Evolutionary conservation across 2,888 invertebrate species (phyloP).

Genomic region (Elysia crispata): DNA sequence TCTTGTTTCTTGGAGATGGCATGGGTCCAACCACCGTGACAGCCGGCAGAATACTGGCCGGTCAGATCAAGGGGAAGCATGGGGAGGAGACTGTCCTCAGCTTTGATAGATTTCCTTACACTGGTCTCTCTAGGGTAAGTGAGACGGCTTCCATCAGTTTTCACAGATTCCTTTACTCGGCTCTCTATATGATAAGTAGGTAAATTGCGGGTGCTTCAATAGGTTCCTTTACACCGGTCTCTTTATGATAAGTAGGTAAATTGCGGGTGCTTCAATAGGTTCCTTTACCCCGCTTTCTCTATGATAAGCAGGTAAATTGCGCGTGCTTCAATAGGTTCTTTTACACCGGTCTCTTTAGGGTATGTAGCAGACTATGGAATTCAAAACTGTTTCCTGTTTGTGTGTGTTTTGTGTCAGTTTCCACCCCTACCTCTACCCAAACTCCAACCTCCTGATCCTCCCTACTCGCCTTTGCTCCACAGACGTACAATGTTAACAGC

Average conservation of each 20-base stretch:
- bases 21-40: conserved; percentile 80
- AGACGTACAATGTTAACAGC: conserved; percentile 92
- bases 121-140: conserved; percentile 84
- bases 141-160: too few species aligned
- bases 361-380: too few species aligned
- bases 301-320: not conserved
- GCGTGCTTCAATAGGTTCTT: too few species aligned
- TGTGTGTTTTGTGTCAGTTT: too few species aligned
- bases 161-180: not conserved
- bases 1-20: conserved; percentile 74
- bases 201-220: not conserved
- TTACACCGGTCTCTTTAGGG: too few species aligned
- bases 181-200: not conserved
- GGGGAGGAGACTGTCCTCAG: conserved; percentile 84
- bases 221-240: conserved; percentile 80
- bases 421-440: not conserved
- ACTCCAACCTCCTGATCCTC: not conserved
- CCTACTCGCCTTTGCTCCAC: conserved; percentile 46
- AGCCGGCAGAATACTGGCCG: conserved; percentile 67
- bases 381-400: too few species aligned
- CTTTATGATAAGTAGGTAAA: conserved; percentile 81
- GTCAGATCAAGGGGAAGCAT: conserved; percentile 58
- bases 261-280: not conserved
- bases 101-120: conserved; percentile 86
- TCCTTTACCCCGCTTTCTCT: not conserved